Base-by-base conservation (phyloP, 2,888 invertebrate species). In the Imbricaverruca yamaguchii region DNA sequence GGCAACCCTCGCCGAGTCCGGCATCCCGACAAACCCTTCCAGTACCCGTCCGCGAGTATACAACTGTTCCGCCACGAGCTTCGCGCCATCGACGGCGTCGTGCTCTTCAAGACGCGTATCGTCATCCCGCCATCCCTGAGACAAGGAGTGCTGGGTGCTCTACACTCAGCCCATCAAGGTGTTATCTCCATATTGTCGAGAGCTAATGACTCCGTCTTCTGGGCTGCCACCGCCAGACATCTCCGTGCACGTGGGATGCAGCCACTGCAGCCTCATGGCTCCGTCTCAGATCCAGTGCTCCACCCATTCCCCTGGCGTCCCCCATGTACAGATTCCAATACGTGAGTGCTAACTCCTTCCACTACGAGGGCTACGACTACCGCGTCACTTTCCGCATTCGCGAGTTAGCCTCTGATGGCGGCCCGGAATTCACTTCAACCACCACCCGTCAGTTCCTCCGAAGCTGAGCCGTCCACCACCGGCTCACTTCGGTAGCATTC, bases 141-240 rank as follows among this genome's bases (percentile, higher is more conserved):
- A 4, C 39, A 39, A 4, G 39, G 4, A 39, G 39, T 80, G 3
- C 81, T 80, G 12, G 15, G 25, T 7, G 7, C 81, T 12, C 77
- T 82, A 12, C 81, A 81, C 78, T 81, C 80, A 53, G 81, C 82
- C 10, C 82, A 82, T 59, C 81, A 81, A 78, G 82, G 81, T 9
- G 65, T 81, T 13, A 80, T 78, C n/a, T 23, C 53, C 21, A 82
- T 81, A 77, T 55, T 23, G 10, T 9, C 65, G 13, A 15, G 80
- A 21, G 82, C 81, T 21, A 80, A 80, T 7, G 15, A 65, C 25
- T 81, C 80, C 11, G 25, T 82, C 56, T 82, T 82, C 61, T 82
- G 81, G 81, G 56, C 82, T 39, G 79, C 69, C 53, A 80, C 81
- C 25, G 80, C 82, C 18, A 55, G 63, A 18, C 53, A 63, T 69